These are phyloP conservation scores for Bradypodion pumilum DNA, from an alignment of 2,797 vertebrate genomes.

Conservation along the genomic window DNA sequence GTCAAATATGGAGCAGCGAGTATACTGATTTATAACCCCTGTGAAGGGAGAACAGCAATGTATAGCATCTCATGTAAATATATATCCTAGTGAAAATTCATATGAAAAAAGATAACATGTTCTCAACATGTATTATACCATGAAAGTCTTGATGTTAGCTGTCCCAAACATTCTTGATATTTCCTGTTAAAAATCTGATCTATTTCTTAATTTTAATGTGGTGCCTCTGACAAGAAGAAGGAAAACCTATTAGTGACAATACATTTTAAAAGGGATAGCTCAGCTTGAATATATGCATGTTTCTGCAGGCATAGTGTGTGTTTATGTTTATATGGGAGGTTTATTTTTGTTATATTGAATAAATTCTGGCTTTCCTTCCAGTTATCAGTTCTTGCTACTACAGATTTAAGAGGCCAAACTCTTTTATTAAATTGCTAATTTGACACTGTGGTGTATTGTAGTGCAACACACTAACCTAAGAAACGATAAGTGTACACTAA, in stretches of 20 bases:
- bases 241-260: not conserved
- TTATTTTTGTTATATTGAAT: not conserved
- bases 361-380: not conserved
- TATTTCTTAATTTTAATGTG: too few species aligned
- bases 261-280: not conserved
- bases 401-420: not conserved
- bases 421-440: slow-evolving; percentile 29
- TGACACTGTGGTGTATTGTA: slow-evolving; percentile 7
- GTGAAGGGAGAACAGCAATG: too few species aligned
- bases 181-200: too few species aligned
- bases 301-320: not conserved
- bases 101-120: too few species aligned
- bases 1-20: too few species aligned
- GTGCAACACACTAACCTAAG: slow-evolving; percentile 19
- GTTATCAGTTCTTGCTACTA: slow-evolving; percentile 7
- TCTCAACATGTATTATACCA: too few species aligned
- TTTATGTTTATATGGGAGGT: not conserved
- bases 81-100: too few species aligned
- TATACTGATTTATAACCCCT: too few species aligned
- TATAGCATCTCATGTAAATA: too few species aligned
- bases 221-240: too few species aligned
- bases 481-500: slow-evolving; percentile 25
- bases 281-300: not conserved
- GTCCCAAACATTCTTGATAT: too few species aligned
- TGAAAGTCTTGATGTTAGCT: too few species aligned